Evolutionary conservation across 2,888 invertebrate genomes (phyloP), one percentile per base, ranked within the genome.

Genomic region (Stenichneumon culpator): DNA sequence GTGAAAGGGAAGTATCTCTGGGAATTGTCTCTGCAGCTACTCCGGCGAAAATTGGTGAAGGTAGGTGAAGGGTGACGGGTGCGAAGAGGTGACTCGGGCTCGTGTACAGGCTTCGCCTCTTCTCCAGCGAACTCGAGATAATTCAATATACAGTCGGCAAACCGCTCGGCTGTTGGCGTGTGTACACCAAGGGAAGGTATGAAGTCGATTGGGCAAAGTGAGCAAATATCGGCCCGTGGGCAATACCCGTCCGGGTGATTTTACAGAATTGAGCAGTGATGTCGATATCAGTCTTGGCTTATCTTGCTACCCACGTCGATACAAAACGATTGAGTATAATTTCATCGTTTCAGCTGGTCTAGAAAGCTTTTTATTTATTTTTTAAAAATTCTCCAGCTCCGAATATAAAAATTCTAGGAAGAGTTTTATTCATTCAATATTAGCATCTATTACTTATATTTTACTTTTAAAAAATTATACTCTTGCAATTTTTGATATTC

Each of bases 61-160:
- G 16, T 22, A 11, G 25, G 36, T 2, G 16, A 19, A 22, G 28
- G 4, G 3, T 0, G 19, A 2, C 39, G 39, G 9, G 11, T 9
- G 7, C 14, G 44, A 22, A 25, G 44, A 28, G 16, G 44, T 4
- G 73, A 63, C 16, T 16, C 16, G 19, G 44, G 22, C 2, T 60
- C n/a, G n/a, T 60, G n/a, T 44, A 73, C 28, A 16, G 57, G 60
- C 44, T 47, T 60, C 28, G 44, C 60, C 73, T 47, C 57, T 57
- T 57, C 57, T 28, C 39, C 16, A 28, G n/a, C 57, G 36, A 60
- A 73, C 60, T 73, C 47, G 39, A 39, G 73, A 73, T 73, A 73
- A 60, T 73, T 73, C 60, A 44, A 73, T 19, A 57, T 73, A 44
- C 47, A 44, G 39, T n/a, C 16, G 60, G 60, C 28, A 9, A 44